Evolutionary conservation across 2,113 vertebrate genomes (phyloP), one percentile per base, ranked within the genome.

Genomic region (Ctenomys sociabilis): DNA sequence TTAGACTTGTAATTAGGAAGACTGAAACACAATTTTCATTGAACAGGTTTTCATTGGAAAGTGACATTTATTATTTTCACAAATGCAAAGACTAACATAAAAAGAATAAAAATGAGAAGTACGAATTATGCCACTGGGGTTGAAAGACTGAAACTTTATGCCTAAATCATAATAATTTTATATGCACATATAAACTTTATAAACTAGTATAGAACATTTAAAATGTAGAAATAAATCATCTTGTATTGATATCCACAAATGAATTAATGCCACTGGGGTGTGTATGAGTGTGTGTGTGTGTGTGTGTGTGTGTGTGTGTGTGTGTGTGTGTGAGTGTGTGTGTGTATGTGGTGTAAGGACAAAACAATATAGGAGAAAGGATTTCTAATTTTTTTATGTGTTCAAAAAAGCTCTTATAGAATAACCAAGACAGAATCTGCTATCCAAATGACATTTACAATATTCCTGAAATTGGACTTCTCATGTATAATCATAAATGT

Each of bases 381-480:
- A 61, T 54, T 92, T 57, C n/a, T 88, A 92, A 70, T 64, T 85
- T 68, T 40, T 94, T 6, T 54, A 21, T 63, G 30, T 63, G 2
- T 54, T 73, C 32, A 91, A 45, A 21, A 43, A 93, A 49, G 12
- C 70, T 95, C 12, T 95, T 59, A 90, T 49, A 87, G 45, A 75
- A 64, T 72, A 95, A 63, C 21, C 32, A 49, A 84, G 70, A 61
- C 32, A 88, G 17, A 72, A 19, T 16, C 35, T 94, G 13, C 30
- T 80, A 72, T 85, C n/a, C 32, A 77, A 96, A 88, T 3, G 92
- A 88, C 17, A 12, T 90, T 95, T 24, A 81, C 22, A 87, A 16
- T 73, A 66, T 94, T 88, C 45, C 57, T 96, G 95, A 93, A 95
- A 81, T 80, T 75, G 64, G 96, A 91, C 0, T 8, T 30, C 30